These are phyloP conservation scores for Torymus texanus DNA, from an alignment of 2,888 invertebrate genomes.

Conservation along the genomic window DNA sequence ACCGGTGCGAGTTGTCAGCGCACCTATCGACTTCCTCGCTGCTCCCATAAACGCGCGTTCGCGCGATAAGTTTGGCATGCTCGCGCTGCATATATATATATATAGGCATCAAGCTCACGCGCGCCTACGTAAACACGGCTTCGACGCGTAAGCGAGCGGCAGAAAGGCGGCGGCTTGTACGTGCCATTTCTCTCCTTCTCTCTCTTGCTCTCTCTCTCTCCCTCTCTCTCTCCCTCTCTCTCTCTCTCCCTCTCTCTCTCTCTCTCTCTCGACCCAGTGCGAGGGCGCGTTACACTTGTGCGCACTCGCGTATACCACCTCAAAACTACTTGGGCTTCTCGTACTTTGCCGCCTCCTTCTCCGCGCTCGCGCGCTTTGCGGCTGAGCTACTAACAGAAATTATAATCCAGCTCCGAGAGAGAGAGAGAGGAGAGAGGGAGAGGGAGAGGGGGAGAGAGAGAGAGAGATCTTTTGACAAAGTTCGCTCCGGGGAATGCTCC, in stretches of 20 bases:
- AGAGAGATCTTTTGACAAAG: conserved; percentile 57
- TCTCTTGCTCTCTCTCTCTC: conserved; percentile 1
- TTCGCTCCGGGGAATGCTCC: conserved; percentile 53
- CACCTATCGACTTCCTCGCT: too few species aligned
- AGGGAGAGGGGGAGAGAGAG: conserved; percentile 19
- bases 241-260: background rate
- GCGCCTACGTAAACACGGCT: background rate
- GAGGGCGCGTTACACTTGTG: conserved; percentile 26
- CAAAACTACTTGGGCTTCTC: conserved; percentile 45
- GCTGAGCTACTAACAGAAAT: conserved; percentile 55
- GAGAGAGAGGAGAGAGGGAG: conserved; percentile 11
- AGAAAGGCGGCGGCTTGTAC: background rate
- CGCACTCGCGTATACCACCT: conserved; percentile 32
- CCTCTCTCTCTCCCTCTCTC: background rate
- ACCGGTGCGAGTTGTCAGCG: too few species aligned
- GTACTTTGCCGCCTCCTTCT: conserved; percentile 38
- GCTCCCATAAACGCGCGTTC: too few species aligned
- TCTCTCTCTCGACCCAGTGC: conserved; percentile 44
- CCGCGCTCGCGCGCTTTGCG: conserved; percentile 38
- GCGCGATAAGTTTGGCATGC: too few species aligned
- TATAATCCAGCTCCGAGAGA: conserved; percentile 48
- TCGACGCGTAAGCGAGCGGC: background rate
- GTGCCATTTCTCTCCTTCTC: background rate
- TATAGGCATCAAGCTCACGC: too few species aligned
- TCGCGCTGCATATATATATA: too few species aligned